Evolutionary conservation across 2,797 vertebrate genomes (phyloP).

Genomic region (Florisuga fusca): DNA sequence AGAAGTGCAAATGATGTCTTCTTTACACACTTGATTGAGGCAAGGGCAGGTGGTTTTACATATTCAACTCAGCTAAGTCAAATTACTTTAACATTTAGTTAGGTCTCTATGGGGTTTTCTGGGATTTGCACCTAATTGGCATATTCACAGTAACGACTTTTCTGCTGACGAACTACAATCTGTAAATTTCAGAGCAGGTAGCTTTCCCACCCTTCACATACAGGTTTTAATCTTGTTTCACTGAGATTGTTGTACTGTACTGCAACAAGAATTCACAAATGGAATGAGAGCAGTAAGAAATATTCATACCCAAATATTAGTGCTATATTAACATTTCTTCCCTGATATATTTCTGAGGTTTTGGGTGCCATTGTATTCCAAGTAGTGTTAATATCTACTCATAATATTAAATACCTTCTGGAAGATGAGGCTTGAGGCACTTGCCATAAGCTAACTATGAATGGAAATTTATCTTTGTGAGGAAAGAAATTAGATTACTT

Average conservation of each 20-base stretch:
- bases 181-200: background rate
- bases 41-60: background rate
- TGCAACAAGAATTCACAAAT: background rate
- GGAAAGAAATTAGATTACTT: background rate
- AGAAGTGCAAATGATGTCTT: background rate
- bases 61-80: background rate
- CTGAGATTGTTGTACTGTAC: background rate
- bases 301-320: background rate
- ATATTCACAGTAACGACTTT: background rate
- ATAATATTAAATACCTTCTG: background rate
- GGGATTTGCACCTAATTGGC: background rate
- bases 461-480: background rate
- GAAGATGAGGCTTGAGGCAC: fast-evolving
- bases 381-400: background rate
- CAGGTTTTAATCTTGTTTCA: background rate
- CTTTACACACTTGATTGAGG: background rate
- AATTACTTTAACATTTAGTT: background rate
- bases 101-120: background rate
- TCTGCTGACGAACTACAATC: background rate
- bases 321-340: background rate
- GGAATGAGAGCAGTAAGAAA: background rate
- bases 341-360: background rate
- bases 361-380: background rate
- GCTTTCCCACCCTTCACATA: background rate
- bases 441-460: background rate